Conservation (phyloP, 2,113 vertebrate genomes). For the Rhinoptilus africanus region DNA sequence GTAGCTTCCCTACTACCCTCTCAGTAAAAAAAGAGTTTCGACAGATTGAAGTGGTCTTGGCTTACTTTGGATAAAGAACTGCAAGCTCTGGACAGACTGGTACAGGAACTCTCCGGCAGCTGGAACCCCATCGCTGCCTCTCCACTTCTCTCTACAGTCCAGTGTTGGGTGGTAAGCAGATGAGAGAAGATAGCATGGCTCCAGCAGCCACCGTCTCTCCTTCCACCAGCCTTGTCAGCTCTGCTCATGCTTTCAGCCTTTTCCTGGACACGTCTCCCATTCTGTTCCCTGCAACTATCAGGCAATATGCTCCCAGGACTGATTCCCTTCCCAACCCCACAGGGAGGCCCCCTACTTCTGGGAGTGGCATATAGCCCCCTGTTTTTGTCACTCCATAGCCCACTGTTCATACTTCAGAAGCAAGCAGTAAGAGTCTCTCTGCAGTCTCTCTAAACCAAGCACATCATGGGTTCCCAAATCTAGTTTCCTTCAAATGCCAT, state of each 20-base stretch:
- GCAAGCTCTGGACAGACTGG: neutral
- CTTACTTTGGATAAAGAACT: neutral
- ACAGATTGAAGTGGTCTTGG: neutral
- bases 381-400: neutral
- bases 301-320: neutral
- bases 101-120: neutral
- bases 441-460: neutral
- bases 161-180: neutral
- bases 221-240: neutral
- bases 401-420: neutral
- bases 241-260: neutral
- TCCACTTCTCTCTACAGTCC: neutral
- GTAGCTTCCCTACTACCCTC: neutral
- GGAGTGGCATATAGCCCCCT: neutral
- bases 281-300: neutral
- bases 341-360: neutral
- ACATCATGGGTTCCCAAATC: neutral
- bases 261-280: rapidly evolving
- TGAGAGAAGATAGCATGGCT: neutral
- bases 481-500: neutral
- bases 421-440: neutral
- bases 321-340: neutral
- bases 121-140: neutral
- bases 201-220: neutral
- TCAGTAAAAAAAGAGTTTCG: neutral